Base-by-base conservation (phyloP, 1,140 invertebrate genomes). In the Zelostemma sp. region DNA sequence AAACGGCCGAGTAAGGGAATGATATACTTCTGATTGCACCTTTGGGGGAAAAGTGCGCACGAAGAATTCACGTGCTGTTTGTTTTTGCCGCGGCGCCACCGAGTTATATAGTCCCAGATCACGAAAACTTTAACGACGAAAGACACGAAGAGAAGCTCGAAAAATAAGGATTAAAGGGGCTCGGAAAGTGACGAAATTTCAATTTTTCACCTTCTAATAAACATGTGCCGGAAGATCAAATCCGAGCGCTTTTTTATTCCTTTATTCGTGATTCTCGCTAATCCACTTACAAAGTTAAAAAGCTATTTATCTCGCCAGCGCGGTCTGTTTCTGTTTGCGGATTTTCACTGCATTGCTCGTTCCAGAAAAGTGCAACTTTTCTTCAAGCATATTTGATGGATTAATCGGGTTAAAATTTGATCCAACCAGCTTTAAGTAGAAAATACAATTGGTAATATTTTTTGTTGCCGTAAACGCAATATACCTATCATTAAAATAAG, bases 201-300 rank as follows among this genome's bases (percentile, higher is more conserved):
- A n/a, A 28, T 28, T 8, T 74, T 73, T 75, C 75, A 73, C 74
- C 70, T 78, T 74, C 57, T 66, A 71, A 71, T 71, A 71, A 61
- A 62, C 68, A 58, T 71, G 65, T 33, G 58, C 15, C 19, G 41
- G 57, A 58, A 66, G 60, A 71, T 71, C 62, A 62, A 48, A 58
- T 65, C 31, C 40, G 15, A 15, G 1, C 53, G 12, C 48, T 62
- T 54, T 57, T 51, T 35, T 51, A 18, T 58, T 58, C 48, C 61
- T 45, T 41, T 15, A 41, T 28, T 25, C 50, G 35, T 57, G 54
- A 61, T 69, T 47, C 61, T 61, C 58, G 47, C 55, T 66, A 66
- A 66, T 71, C 68, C 68, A 43, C 62, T 71, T 71, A 62, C 56
- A 54, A 70, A 65, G 60, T 41, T 64, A 56, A 57, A 58, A 48